Base-by-base conservation (phyloP, 2,888 invertebrate genomes). In the Sphaerophoria taeniata region DNA sequence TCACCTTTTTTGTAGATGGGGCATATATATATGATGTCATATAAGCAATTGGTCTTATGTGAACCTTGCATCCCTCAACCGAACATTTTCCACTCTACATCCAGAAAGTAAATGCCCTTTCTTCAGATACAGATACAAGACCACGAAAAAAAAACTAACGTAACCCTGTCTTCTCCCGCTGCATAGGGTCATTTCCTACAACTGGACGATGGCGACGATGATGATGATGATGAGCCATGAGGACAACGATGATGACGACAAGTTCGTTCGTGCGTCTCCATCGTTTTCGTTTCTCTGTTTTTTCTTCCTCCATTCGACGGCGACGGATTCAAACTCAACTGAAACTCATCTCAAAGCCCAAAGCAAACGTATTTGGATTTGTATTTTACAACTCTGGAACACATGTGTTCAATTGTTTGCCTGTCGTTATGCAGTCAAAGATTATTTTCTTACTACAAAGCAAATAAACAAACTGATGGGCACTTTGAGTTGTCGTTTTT, bases 331-430 rank as follows among this genome's bases (percentile, higher is more conserved):
- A 16, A 14, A 9, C 6, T 24, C 24, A 6, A 43, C 58, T 14
- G 34, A 47, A 14, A 31, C 49, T 11, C 39, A 9, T 43, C 39
- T 9, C 5, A 43, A 43, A 43, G 39, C 0, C 45, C 7, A 33
- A 45, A 47, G 33, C 51, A 45, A 70, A 51, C 71, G 58, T 71
- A 75, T 71, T 71, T 71, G 76, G 45, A 65, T 72, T 76, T 76
- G 39, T 61, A 72, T 65, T 83, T 78, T 83, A 83, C 83, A 83
- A 78, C 83, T 83, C 53, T 63, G 73, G 83, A 83, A 74, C 78
- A 83, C 83, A 83, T 83, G 83, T 83, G 83, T 72, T 78, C 82
- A 70, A 83, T 77, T 83, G 82, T 83, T 83, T 77, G 83, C 78
- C 63, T 70, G 73, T 77, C 74, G 73, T 77, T 70, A 78, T 61